These are phyloP conservation scores for Beaufortia kweichowensis DNA, from an alignment of 2,113 vertebrate species.

Conservation along the genomic window DNA sequence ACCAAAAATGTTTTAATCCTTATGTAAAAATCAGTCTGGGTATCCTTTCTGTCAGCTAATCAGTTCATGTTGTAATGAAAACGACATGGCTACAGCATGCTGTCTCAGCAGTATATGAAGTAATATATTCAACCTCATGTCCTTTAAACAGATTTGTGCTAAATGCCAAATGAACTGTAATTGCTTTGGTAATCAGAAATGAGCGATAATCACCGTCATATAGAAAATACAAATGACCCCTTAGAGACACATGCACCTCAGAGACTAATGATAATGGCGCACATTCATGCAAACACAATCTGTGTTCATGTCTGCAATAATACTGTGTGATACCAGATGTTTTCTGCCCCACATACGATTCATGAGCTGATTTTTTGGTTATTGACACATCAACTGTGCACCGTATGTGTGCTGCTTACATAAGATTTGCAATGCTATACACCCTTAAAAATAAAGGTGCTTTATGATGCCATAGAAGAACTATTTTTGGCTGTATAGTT, in stretches of 20 bases:
- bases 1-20: no score
- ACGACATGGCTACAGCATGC: background rate
- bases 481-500: no score
- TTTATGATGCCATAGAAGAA: no score
- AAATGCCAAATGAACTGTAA: constrained; percentile 21
- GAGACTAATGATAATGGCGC: background rate
- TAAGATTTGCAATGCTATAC: no score
- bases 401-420: no score
- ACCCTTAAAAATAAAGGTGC: no score
- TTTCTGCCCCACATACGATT: background rate
- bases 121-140: background rate
- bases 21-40: no score
- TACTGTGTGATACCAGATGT: background rate
- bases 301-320: background rate
- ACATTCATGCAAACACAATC: background rate
- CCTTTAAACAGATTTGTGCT: background rate
- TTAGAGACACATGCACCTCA: background rate
- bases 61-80: background rate
- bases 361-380: background rate
- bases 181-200: background rate
- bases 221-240: constrained; percentile 12
- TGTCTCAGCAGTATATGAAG: background rate
- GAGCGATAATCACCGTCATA: background rate
- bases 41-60: background rate
- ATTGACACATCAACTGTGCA: background rate